Base-by-base conservation (phyloP, 2,888 invertebrate species). In the Cryptus viduatorius region DNA sequence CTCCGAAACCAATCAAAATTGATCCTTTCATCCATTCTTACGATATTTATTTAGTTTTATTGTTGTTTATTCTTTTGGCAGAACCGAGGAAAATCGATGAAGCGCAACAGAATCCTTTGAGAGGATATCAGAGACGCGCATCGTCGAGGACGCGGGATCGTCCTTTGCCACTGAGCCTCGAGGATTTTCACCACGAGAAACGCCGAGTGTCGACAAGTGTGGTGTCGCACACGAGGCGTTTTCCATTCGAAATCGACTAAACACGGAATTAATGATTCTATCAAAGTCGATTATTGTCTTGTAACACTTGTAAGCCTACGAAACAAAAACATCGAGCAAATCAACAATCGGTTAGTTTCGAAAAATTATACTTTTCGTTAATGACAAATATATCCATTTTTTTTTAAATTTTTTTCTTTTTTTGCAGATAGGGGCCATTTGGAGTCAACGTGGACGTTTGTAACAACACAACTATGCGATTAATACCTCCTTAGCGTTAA, bases 371-470 rank as follows among this genome's bases (percentile, higher is more conserved):
- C 29, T 29, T 46, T 29, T 48, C 14, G 16, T 12, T 50, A 10
- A 31, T n/a, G 14, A 65, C 42, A 8, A 78, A 71, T n/a, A 1
- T n/a, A n/a, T 67, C 29, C 10, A 67, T 59, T 5, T 75, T 48
- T 59, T 37, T 68, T 68, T 24, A 24, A 24, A 3, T 24, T 24
- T 24, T 42, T 31, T 78, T 72, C 65, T 82, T 48, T 84, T 65
- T 84, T 92, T 91, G 12, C 89, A 93, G 92, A 92, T 92, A 91
- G 93, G 93, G 93, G 93, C 93, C 93, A 93, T 91, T 92, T 88
- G 88, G 91, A 91, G 90, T 91, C 91, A 92, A 91, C 90, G 91
- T 90, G 89, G 61, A 91, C 90, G 87, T 92, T 92, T 92, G 90
- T 92, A 91, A 90, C 87, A 90, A 88, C 86, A 90, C 86, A 85